Base-by-base conservation (phyloP, 2,113 vertebrate species). In the Puma concolor region DNA sequence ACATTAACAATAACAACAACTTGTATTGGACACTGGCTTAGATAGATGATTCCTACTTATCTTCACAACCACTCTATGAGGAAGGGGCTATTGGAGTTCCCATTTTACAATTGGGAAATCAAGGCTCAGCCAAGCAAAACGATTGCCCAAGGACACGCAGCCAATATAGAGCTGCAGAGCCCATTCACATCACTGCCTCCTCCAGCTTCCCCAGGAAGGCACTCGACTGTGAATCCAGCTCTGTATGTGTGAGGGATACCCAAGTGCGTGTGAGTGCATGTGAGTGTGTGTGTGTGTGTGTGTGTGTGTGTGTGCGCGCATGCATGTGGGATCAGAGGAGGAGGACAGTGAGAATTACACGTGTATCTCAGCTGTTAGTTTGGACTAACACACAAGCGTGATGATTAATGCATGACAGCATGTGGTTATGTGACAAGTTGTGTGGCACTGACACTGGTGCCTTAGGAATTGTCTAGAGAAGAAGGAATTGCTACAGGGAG, bases 391-490 rank as follows among this genome's bases (percentile, higher is more conserved):
- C 19, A 72, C 12, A 52, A 48, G 29, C 2, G 21, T 9, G 27
- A 11, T 33, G 52, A 41, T 50, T 71, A 71, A 57, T 52, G 80
- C 57, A 97, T 94, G 91, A 29, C 21, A n/a, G 89, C 71, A 27
- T 77, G 3, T 10, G 31, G 21, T 64, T 50, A 19, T 1, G n/a
- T 41, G 60, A 76, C 50, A 29, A 72, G 23, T 5, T 87, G 33
- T 14, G 29, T 8, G 7, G 76, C 13, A 44, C 15, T 82, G 50
- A 63, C 21, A 21, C 27, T 16, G 19, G 11, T 31, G 5, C 52
- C 48, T 64, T 85, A 17, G 52, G 54, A 74, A 90, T 27, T 44
- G 63, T 79, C 92, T 36, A 86, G 48, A 72, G 89, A 64, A 88
- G n/a, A 33, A 19, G 63, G 23, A 50, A 64, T 1, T 60, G 85